Evolutionary conservation across 2,888 invertebrate species (phyloP), one percentile per base, ranked within the genome.

Genomic region (Auanema sp.): DNA sequence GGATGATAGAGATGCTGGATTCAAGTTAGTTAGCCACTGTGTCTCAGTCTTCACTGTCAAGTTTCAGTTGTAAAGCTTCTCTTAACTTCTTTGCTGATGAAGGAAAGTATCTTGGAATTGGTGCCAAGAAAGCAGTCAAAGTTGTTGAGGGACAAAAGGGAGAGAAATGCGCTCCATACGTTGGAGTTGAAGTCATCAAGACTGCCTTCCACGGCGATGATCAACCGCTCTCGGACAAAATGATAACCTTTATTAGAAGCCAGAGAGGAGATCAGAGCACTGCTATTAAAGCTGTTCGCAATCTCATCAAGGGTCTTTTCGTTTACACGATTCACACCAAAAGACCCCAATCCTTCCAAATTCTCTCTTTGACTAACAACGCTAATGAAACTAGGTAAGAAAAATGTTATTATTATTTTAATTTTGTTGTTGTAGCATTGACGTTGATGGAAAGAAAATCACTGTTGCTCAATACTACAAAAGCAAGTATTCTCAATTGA

Each of bases 381-480:
- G 33, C 33, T 33, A 33, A 33, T 33, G 33, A 33, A 33, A 33
- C 33, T 33, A 8, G 3, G 33, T 33, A 33, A 33, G 33, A 5
- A 33, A 33, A 43, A 43, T 43, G 4, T 47, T 47, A 18, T 47
- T 21, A 5, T 47, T 3, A 5, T 21, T 47, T 5, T 47, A 16
- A 5, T 18, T 42, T 8, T 25, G 24, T 3, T 52, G 8, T 56
- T 56, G 6, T 21, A 59, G 59, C 18, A n/a, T 52, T 16, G 41
- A 49, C 12, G 1, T 24, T 16, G 56, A 64, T 42, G 63, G 58
- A 14, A 44, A 54, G 59, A 49, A 44, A 14, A 49, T 64, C 18
- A 33, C 41, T 23, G 55, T 64, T 12, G 18, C 21, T n/a, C 58
- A 66, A 41, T 64, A 75, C 42, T 75, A 61, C 44, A 6, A 40